Base-by-base conservation (phyloP, 2,797 vertebrate genomes). In the Myripristis murdjan region DNA sequence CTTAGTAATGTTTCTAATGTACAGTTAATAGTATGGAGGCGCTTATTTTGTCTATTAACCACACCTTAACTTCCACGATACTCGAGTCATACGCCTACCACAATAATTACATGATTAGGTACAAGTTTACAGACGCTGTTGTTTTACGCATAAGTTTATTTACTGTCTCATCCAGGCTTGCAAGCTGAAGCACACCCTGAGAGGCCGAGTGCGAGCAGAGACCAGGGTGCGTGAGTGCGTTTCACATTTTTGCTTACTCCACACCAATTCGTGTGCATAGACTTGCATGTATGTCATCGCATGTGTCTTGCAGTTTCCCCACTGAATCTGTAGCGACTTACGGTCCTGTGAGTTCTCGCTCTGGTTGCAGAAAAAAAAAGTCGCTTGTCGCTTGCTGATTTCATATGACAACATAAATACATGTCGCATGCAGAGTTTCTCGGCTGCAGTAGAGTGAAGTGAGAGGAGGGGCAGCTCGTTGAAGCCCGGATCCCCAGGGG, bases 401-500 rank as follows among this genome's bases (percentile, higher is more conserved):
- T 63, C 64, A 43, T 47, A 66, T 80, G 79, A 57, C 73, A 81
- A 58, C 54, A 16, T 73, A 56, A 60, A 79, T 68, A 46, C 64
- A 6, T 3, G 61, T 60, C 70, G 47, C 65, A 62, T 35, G 55
- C 24, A 16, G 73, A 77, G 70, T 66, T 84, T 77, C 73, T 72
- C 70, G 54, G 64, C 66, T 52, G 68, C 62, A 63, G 49, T 43
- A 22, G 55, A 80, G 72, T 57, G 54, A 43, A 69, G 55, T 16
- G 62, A 82, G 73, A 74, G 72, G 53, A 79, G 77, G 68, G 75
- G 77, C 58, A 55, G 68, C 49, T 64, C 62, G 73, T 41, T 46
- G 75, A 73, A 68, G 74, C 85, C 81, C 64, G 53, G 65, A 54
- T 87, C 44, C 83, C 67, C 57, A 47, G 46, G 82, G 76, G 73